Percentiles rank a stretch among this genome's conserved stretches.
Evolutionary conservation across 2,797 vertebrate genomes (phyloP).

Genomic region (Pterois miles): DNA sequence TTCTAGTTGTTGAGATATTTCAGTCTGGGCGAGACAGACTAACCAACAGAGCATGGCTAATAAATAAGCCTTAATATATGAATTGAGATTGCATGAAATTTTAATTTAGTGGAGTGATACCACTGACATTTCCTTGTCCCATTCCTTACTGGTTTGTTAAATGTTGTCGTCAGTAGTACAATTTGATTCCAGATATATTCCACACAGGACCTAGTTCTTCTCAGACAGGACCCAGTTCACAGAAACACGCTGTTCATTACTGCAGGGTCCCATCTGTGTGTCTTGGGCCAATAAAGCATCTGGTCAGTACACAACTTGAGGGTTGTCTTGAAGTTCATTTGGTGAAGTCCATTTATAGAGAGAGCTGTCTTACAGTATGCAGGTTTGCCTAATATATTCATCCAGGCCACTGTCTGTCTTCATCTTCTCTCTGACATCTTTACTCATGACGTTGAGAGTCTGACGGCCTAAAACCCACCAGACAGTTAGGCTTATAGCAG

Average conservation of each 20-base stretch:
- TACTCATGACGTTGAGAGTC: background rate
- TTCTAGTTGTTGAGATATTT: background rate
- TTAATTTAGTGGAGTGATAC: background rate
- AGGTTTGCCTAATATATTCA: constrained; percentile 34
- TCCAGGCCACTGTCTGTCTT: constrained; percentile 16
- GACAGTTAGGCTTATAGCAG: background rate
- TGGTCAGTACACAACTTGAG: constrained; percentile 41
- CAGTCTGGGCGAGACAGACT: background rate
- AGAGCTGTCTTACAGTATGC: constrained; percentile 1
- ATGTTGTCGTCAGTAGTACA: background rate
- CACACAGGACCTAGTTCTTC: constrained; percentile 10
- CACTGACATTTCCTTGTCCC: background rate
- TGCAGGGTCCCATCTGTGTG: constrained; percentile 38
- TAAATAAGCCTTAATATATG: background rate
- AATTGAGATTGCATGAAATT: background rate
- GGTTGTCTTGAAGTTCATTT: constrained; percentile 27
- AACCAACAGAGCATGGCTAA: background rate
- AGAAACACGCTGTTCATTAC: constrained; percentile 37
- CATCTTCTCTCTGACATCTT: constrained; percentile 25
- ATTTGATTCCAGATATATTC: constrained; percentile 11
- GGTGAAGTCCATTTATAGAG: constrained; percentile 25
- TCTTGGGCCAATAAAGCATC: constrained; percentile 36
- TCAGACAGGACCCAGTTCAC: constrained; percentile 28
- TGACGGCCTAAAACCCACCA: constrained; percentile 22
- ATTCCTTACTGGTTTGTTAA: background rate